Percentiles rank a stretch among this genome's conserved stretches.
Evolutionary conservation across 2,113 vertebrate species (phyloP).

Genomic region (Polyodon spathula): DNA sequence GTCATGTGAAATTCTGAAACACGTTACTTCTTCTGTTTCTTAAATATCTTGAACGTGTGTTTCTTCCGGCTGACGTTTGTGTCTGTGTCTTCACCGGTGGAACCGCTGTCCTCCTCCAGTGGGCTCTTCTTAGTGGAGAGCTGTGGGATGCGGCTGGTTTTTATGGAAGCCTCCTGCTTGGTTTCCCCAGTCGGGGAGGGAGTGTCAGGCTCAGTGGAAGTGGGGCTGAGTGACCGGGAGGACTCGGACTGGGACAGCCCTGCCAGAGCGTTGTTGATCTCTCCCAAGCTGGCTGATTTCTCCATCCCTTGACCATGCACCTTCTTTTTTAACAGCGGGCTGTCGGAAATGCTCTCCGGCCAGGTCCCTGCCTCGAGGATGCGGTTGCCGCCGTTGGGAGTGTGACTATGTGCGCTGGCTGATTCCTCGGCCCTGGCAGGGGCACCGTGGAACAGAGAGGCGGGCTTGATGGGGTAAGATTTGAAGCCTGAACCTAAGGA

Average conservation of each 20-base stretch:
- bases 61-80: slow-evolving; percentile 82
- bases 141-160: slow-evolving; percentile 80
- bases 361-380: slow-evolving; percentile 42
- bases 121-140: slow-evolving; percentile 81
- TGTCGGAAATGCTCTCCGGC: slow-evolving; percentile 58
- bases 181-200: slow-evolving; percentile 67
- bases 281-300: slow-evolving; percentile 71
- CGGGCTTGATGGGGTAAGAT: slow-evolving; percentile 62
- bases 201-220: slow-evolving; percentile 85
- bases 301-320: slow-evolving; percentile 60
- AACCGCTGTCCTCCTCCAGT: slow-evolving; percentile 83
- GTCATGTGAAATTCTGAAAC: slow-evolving; percentile 25
- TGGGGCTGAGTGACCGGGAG: slow-evolving; percentile 80
- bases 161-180: slow-evolving; percentile 29
- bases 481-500: slow-evolving; percentile 49
- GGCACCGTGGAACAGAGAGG: slow-evolving; percentile 52
- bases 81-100: slow-evolving; percentile 86
- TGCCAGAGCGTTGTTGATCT: slow-evolving; percentile 54
- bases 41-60: slow-evolving; percentile 95
- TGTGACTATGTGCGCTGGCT: slow-evolving; percentile 34
- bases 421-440: slow-evolving; percentile 51
- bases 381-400: slow-evolving; percentile 67
- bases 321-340: slow-evolving; percentile 73
- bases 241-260: slow-evolving; percentile 68
- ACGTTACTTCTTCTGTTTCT: slow-evolving; percentile 87